Evolutionary conservation across 1,140 invertebrate genomes (phyloP).

Genomic region (Brachionus rubens): DNA sequence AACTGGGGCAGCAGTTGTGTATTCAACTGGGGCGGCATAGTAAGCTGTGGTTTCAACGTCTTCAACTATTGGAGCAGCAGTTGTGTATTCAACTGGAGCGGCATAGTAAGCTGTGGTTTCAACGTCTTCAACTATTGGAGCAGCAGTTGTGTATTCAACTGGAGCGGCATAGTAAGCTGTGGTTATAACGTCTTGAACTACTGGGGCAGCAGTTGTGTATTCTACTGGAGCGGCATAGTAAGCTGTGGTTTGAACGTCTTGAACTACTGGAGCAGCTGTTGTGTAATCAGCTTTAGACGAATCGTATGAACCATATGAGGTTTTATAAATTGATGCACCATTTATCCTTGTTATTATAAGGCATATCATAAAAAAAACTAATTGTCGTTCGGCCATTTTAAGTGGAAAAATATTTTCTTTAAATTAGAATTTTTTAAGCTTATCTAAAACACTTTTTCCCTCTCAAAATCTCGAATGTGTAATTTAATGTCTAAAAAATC

Average conservation of each 20-base stretch:
- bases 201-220: not conserved
- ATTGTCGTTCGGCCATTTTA: conserved; percentile 13
- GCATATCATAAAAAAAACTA: not conserved
- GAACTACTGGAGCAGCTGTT: not conserved
- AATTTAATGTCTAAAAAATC: too few species aligned
- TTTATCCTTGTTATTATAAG: not conserved
- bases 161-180: not conserved
- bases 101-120: not conserved
- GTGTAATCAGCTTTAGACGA: not conserved
- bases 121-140: not conserved
- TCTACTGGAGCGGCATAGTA: not conserved
- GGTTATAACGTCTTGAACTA: not conserved
- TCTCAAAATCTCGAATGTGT: not conserved
- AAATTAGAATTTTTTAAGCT: not conserved
- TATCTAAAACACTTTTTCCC: not conserved
- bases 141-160: not conserved
- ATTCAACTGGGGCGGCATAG: not conserved
- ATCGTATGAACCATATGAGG: not conserved
- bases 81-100: too few species aligned
- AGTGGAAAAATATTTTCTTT: too few species aligned
- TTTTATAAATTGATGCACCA: not conserved
- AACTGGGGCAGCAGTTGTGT: too few species aligned
- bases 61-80: not conserved
- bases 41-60: not conserved
- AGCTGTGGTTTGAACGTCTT: not conserved